Evolutionary conservation across 2,113 vertebrate species (phyloP).

Genomic region (Microtus oregoni): DNA sequence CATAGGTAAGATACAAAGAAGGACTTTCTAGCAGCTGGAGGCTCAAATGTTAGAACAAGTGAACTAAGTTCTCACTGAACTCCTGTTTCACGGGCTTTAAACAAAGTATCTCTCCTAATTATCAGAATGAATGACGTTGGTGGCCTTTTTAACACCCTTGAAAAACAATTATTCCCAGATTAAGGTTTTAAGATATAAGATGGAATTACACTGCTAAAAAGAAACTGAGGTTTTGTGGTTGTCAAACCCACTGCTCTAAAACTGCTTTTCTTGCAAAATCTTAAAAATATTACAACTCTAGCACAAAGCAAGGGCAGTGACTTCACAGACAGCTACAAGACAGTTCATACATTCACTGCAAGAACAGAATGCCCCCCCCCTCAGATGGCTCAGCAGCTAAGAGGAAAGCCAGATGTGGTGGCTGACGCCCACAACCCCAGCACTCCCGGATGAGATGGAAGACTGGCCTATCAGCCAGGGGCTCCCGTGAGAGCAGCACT

Average conservation of each 20-base stretch:
- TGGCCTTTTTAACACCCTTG: conserved; percentile 1
- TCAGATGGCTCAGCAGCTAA: background rate
- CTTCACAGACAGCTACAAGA: conserved; percentile 69
- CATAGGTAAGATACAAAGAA: conserved; percentile 7
- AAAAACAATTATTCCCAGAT: background rate
- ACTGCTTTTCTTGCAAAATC: conserved; percentile 81
- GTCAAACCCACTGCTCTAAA: conserved; percentile 79
- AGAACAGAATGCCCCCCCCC: no score
- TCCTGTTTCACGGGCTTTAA: conserved; percentile 26
- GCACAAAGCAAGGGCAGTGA: conserved; percentile 42
- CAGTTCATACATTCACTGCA: background rate
- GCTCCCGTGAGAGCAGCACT: background rate
- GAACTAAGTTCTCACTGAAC: background rate
- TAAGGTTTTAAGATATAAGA: background rate
- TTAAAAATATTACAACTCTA: conserved; percentile 29
- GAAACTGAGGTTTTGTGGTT: conserved; percentile 30
- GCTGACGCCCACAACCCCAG: background rate
- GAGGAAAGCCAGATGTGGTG: no score
- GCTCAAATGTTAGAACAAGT: background rate
- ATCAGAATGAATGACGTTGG: background rate
- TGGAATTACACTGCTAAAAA: background rate
- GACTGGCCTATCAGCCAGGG: background rate
- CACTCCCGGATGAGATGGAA: background rate
- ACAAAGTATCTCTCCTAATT: background rate
- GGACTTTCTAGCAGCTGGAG: background rate